Conservation (phyloP, 2,888 invertebrate species). For the Lottia gigantea region DNA sequence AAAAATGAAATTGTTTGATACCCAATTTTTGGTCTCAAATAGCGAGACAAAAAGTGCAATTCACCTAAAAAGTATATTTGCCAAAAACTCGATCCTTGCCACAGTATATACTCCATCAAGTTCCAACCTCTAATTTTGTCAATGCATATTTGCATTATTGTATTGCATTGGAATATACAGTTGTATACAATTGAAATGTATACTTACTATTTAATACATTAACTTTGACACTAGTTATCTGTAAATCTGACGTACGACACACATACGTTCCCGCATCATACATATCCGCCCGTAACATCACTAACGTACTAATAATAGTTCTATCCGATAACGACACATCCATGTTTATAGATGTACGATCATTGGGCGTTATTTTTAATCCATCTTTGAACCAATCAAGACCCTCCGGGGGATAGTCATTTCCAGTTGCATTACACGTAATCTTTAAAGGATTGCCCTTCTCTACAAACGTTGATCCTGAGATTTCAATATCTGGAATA, state of each 20-base stretch:
- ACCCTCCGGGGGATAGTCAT: conserved; percentile 39
- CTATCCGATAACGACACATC: conserved; percentile 35
- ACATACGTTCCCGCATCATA: conserved; percentile 51
- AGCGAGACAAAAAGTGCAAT: too few species aligned
- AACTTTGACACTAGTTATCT: conserved; percentile 47
- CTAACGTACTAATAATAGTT: conserved; percentile 47
- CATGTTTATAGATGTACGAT: conserved; percentile 30
- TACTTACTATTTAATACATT: conserved; percentile 55
- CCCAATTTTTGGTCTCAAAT: too few species aligned
- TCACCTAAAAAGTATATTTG: too few species aligned
- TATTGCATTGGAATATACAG: too few species aligned
- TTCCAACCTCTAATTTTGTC: too few species aligned
- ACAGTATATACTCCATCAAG: too few species aligned
- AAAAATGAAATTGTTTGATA: too few species aligned
- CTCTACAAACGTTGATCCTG: conserved; percentile 40
- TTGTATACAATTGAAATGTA: conserved; percentile 12
- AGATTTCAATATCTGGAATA: conserved; percentile 43
- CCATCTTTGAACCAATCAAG: conserved; percentile 54
- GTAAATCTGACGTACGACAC: conserved; percentile 46
- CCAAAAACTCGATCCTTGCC: too few species aligned
- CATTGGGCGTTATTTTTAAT: conserved; percentile 34
- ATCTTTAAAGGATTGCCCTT: conserved; percentile 40
- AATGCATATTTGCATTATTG: too few species aligned
- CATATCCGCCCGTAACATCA: conserved; percentile 41
- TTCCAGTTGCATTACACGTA: conserved; percentile 45